A percentile compares a stretch with the other conserved stretches of the same genome.
phyloP scores from a whole-genome alignment of 2,797 vertebrate species.

The Pogonophryne albipinna region DNA sequence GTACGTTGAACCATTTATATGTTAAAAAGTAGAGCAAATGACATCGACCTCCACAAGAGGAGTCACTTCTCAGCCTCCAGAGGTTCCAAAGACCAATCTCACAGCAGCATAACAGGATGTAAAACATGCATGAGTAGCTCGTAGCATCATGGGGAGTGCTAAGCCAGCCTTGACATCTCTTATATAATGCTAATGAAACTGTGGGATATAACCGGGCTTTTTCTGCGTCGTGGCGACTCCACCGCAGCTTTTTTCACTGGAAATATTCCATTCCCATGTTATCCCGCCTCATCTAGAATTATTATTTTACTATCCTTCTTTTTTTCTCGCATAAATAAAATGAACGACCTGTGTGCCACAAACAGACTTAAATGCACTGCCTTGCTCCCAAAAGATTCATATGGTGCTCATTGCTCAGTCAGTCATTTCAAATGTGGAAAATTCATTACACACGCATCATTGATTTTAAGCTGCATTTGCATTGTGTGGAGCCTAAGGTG shows the following conservation, averaged over 20 bases:
- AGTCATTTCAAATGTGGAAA: slow-evolving; percentile 73
- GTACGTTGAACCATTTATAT: slow-evolving; percentile 27
- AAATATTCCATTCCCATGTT: slow-evolving; percentile 16
- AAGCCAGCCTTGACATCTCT: slow-evolving; percentile 71
- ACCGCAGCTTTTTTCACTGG: slow-evolving; percentile 24
- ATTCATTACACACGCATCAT: slow-evolving; percentile 72
- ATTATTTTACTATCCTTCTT: slow-evolving; percentile 22
- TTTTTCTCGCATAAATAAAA: slow-evolving; percentile 37
- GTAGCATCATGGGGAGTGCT: slow-evolving; percentile 58
- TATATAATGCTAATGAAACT: slow-evolving; percentile 67
- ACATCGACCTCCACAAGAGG: slow-evolving; percentile 53
- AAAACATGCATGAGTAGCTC: slow-evolving; percentile 76
- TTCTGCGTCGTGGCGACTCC: slow-evolving; percentile 17
- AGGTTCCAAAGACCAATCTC: slow-evolving; percentile 53
- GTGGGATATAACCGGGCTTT: slow-evolving; percentile 15
- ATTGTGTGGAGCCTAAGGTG: slow-evolving; percentile 63
- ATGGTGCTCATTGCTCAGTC: slow-evolving; percentile 68
- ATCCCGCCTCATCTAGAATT: slow-evolving; percentile 42
- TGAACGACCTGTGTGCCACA: slow-evolving; percentile 24
- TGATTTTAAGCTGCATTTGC: slow-evolving; percentile 73
- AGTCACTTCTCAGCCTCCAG: slow-evolving; percentile 54
- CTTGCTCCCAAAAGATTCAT: slow-evolving; percentile 60
- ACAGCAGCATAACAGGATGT: slow-evolving; percentile 65
- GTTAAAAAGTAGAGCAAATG: slow-evolving; percentile 50
- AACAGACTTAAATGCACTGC: slow-evolving; percentile 45